Evolutionary conservation across 1,140 invertebrate genomes (phyloP), one percentile per base, ranked within the genome.

Genomic region (Zaprionus africanus): DNA sequence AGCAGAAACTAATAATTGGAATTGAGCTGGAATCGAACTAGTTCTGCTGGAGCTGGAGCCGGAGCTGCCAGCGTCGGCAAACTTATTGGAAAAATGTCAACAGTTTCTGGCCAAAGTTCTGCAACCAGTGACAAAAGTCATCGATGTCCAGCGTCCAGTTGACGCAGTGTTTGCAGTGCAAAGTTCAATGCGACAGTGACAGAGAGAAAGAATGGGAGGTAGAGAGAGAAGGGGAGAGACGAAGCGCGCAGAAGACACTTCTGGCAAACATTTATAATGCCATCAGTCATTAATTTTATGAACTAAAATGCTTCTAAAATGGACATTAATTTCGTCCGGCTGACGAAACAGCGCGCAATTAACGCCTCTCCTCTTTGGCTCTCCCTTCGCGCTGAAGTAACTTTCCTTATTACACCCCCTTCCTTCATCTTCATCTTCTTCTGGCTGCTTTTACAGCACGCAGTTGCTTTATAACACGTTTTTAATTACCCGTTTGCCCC

Each of bases 401-500:
- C 17, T 24, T 4, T 24, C 46, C 31, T 34, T 51, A 1, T 19
- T 49, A 2, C 17, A 11, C 5, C 15, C 43, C 4, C 4, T 4
- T 22, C 0, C 17, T 9, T 4, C 17, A n/a, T 4, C 19, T 9
- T 13, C 6, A 3, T 46, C 41, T 43, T 2, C 17, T 1, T 2
- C 28, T 31, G 28, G 1, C 28, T 31, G 1, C 28, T 5, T 49
- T 22, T 22, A 12, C 17, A 49, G 49, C 57, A 56, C 72, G 72
- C 59, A 63, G 54, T 71, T 76, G 64, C 53, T 65, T 82, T 66
- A 80, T 78, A 88, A 84, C 81, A 84, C 78, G 81, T 84, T 87
- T 87, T 87, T 87, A 87, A 87, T 87, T 87, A 87, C 84, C 84
- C 84, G 73, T 88, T 84, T 81, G 75, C 19, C 61, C 67, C 53